Evolutionary conservation across 2,113 vertebrate genomes (phyloP), one percentile per base, ranked within the genome.

Genomic region (Spilogale gracilis): DNA sequence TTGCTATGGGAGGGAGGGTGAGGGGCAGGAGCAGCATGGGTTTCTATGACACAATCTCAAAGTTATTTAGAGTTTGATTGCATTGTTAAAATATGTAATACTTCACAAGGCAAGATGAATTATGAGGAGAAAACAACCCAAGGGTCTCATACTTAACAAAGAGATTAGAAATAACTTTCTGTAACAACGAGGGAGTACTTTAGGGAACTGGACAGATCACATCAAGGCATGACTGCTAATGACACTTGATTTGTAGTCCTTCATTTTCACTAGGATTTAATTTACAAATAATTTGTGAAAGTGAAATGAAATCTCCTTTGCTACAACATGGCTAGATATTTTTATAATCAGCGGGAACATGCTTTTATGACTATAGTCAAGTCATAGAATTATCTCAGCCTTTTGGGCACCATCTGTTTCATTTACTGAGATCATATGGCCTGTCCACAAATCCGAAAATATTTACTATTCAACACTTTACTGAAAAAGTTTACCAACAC

Each of bases 191-290:
- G 4, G 61, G 25, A 61, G 65, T n/a, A n/a, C 23, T 61, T 86
- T 79, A 61, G 45, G 43, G 20, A 91, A 32, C 5, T 43, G 52
- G 50, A 43, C 3, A 43, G 30, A 84, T 50, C 87, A 76, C 56
- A n/a, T 8, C 9, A 56, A 65, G 48, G 21, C 30, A 10, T 56
- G 27, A 56, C 17, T 85, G 30, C 52, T 30, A 52, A 23, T 2
- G 2, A 50, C 32, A 5, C 23, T 43, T n/a, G 5, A 58, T 23
- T 23, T 78, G 54, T 3, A 25, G 14, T 45, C 50, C 17, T 85
- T 91, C 60, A n/a, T 54, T 73, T 95, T 92, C 89, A 63, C 13
- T 73, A 54, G 32, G 48, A 63, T 81, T 73, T 95, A 73, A 81
- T 52, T 86, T 32, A 61, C 18, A n/a, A 48, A 71, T 81, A 50